phyloP scores from a whole-genome alignment of 2,888 invertebrate genomes.

The Sarcophaga caerulescens region DNA sequence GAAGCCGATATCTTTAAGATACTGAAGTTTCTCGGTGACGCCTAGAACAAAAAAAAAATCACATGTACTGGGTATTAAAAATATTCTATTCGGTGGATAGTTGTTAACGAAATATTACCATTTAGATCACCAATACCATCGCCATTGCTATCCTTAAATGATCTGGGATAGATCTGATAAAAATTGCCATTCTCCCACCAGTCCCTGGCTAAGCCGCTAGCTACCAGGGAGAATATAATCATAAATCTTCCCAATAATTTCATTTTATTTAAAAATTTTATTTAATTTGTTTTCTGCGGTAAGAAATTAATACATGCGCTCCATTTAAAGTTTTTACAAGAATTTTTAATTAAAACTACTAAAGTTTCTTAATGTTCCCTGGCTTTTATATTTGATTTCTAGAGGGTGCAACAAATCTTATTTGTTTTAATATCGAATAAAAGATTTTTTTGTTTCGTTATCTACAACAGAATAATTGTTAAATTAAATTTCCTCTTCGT shows the following conservation, averaged over 20 bases:
- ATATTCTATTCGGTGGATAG: no score
- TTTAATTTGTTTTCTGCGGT: not conserved
- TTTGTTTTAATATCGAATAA: not conserved
- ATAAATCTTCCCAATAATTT: conserved; percentile 31
- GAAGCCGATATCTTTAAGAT: conserved; percentile 86
- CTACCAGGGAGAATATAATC: conserved; percentile 44
- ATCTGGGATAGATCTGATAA: conserved; percentile 91
- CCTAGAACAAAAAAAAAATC: conserved; percentile 79
- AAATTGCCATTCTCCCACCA: conserved; percentile 82
- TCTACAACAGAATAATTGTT: conserved; percentile 31
- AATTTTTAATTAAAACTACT: conserved; percentile 50
- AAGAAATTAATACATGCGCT: conserved; percentile 1
- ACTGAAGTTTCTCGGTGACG: conserved; percentile 84
- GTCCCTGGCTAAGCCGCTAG: conserved; percentile 66
- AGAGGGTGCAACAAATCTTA: not conserved
- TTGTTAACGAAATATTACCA: conserved; percentile 79
- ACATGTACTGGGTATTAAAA: not conserved
- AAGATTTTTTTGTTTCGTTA: conserved; percentile 17
- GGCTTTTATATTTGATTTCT: conserved; percentile 56
- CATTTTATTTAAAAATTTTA: conserved; percentile 29
- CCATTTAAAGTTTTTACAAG: not conserved
- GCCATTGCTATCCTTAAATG: conserved; percentile 89
- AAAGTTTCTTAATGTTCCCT: not conserved
- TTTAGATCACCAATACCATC: conserved; percentile 87
- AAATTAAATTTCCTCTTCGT: conserved; percentile 20